A percentile compares a stretch with the other conserved stretches of the same genome.
Conservation (phyloP, 2,113 vertebrate genomes). For the Datnioides undecimradiatus region DNA sequence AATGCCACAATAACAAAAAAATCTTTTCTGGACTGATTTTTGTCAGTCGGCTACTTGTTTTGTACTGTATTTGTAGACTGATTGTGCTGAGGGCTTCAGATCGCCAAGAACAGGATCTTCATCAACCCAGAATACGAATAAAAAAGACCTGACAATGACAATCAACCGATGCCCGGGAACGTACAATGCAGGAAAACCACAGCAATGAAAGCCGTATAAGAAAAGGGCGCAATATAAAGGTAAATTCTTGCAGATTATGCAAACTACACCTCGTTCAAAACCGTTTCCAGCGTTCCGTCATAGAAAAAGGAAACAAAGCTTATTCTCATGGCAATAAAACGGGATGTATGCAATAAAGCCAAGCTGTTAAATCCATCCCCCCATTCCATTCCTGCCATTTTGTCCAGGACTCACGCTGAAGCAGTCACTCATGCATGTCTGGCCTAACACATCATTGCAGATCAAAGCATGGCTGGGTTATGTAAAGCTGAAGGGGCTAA, state of each 20-base stretch:
- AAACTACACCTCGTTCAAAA: not conserved
- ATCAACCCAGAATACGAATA: not conserved
- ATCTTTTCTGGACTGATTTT: not conserved
- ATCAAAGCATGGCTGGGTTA: constrained; percentile 76
- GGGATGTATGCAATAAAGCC: constrained; percentile 32
- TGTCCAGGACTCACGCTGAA: constrained; percentile 37
- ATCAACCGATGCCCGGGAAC: not conserved
- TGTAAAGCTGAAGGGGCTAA: constrained; percentile 81
- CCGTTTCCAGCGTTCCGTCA: not conserved
- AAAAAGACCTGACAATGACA: not conserved
- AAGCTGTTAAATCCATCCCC: constrained; percentile 38
- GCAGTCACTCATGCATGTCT: constrained; percentile 68
- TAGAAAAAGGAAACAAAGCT: constrained; percentile 21
- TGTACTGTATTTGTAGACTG: not conserved
- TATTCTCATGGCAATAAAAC: constrained; percentile 22
- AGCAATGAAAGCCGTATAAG: not conserved
- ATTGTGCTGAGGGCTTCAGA: constrained; percentile 3
- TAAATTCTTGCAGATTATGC: not conserved
- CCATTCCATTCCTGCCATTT: constrained; percentile 41
- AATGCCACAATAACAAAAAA: not conserved
- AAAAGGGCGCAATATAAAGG: not conserved
- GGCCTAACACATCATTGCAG: constrained; percentile 69
- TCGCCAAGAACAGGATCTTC: not conserved
- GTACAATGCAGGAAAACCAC: not conserved
- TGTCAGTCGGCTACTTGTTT: constrained; percentile 1